Evolutionary conservation across 2,888 invertebrate species (phyloP), one percentile per base, ranked within the genome.

Genomic region (Neoitamus cyanurus): DNA sequence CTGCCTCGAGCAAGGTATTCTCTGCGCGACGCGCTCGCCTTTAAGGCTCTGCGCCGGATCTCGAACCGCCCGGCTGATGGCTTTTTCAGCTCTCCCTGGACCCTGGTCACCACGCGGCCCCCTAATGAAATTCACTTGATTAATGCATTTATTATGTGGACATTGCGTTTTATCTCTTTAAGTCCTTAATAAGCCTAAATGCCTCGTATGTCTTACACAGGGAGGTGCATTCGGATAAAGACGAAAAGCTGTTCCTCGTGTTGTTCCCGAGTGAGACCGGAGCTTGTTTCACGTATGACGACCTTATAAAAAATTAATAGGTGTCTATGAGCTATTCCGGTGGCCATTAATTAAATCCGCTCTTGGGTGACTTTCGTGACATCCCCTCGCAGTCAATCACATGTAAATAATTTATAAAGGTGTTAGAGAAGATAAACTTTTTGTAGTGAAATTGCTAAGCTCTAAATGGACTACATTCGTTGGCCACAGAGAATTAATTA

Each of bases 71-170:
- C n/a, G n/a, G 28, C 77, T 78, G 78, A 31, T 80, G 48, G 58
- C 48, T 48, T 80, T 80, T 80, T 80, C 78, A 58, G 78, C n/a
- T 80, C 34, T 34, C 15, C 5, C 31, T 31, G 48, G 77, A 77
- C 42, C 46, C n/a, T 15, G 15, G 48, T 11, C 75, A 37, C 36
- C 42, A 37, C n/a, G 31, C 34, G 69, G 31, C 72, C 70, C 48
- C 46, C 37, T 80, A 84, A 84, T 80, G 84, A 84, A 80, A 84
- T 84, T 84, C 84, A 84, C 36, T 80, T 84, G 84, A 84, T 84
- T 84, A 84, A 84, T 84, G 84, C 84, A 84, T 84, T 84, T 84
- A 78, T 84, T 84, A 84, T 84, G 80, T 84, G 84, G 72, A 78
- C 78, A 80, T 80, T 78, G 70, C 80, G 48, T 84, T 84, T 84